Evolutionary conservation across 1,140 invertebrate genomes (phyloP).

Genomic region (Ceratosolen fusciceps): DNA sequence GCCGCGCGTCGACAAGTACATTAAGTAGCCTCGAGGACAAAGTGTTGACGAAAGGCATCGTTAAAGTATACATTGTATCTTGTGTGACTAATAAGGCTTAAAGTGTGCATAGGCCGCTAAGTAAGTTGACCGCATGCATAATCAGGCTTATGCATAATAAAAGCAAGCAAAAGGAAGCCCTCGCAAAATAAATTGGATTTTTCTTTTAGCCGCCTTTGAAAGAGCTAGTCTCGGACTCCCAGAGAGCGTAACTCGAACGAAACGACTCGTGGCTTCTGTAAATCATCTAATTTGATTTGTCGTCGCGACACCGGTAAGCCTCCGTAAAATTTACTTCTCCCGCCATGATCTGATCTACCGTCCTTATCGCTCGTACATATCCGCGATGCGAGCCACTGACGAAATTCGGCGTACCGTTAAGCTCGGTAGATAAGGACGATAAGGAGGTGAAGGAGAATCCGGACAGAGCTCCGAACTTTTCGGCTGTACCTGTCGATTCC

Average conservation of each 20-base stretch:
- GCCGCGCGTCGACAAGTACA: neutral
- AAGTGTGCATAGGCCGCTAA: neutral
- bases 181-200: neutral
- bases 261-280: slow-evolving; percentile 53
- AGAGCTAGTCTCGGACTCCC: neutral
- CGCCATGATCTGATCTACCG: slow-evolving; percentile 35
- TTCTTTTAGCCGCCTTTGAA: neutral
- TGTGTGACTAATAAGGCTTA: neutral
- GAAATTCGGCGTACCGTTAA: neutral
- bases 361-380: too few relatives aligned
- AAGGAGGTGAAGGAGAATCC: neutral
- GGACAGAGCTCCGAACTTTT: too few relatives aligned
- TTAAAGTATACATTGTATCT: neutral
- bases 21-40: neutral
- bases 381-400: neutral
- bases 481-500: neutral
- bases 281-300: slow-evolving; percentile 57
- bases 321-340: slow-evolving; percentile 56
- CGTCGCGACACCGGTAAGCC: slow-evolving; percentile 50
- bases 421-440: too few relatives aligned
- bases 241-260: neutral
- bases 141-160: neutral
- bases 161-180: neutral
- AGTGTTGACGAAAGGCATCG: neutral
- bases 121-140: neutral